Percentiles rank a stretch among this genome's conserved stretches.
phyloP scores from a whole-genome alignment of 2,797 vertebrate species.

The Eutrigla gurnardus region DNA sequence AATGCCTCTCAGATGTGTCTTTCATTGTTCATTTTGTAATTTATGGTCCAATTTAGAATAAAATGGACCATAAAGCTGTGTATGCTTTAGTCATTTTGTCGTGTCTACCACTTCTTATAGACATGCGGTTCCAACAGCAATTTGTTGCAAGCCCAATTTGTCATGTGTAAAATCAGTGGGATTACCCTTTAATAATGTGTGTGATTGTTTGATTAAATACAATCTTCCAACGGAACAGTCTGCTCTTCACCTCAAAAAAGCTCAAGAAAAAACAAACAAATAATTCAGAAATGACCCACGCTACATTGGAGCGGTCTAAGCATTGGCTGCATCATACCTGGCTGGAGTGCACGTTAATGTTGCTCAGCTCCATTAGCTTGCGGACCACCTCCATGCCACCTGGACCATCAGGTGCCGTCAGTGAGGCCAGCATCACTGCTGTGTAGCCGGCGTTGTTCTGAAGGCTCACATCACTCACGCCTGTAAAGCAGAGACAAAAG shows the following conservation, averaged over 20 bases:
- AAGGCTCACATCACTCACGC: constrained; percentile 87
- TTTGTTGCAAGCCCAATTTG: background rate
- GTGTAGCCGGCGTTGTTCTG: constrained; percentile 96
- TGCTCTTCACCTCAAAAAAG: background rate
- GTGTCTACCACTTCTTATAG: background rate
- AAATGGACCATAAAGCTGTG: background rate
- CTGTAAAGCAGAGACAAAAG: constrained; percentile 67
- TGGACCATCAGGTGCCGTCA: constrained; percentile 85
- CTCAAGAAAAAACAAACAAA: too few species aligned
- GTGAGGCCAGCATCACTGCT: constrained; percentile 91
- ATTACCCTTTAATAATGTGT: background rate
- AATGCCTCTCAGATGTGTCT: background rate
- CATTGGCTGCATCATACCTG: constrained; percentile 78
- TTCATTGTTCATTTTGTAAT: background rate
- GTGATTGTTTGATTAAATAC: background rate
- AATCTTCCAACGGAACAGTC: background rate
- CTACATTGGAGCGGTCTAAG: background rate
- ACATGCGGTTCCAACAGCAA: too few species aligned
- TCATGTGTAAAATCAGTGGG: background rate
- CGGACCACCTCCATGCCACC: constrained; percentile 92
- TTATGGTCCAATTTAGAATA: background rate
- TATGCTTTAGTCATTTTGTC: background rate
- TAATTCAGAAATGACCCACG: background rate
- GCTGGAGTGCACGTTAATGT: constrained; percentile 89
- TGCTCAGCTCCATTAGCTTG: constrained; percentile 89